A percentile compares a stretch with the other conserved stretches of the same genome.
Conservation (phyloP, 2,888 invertebrate genomes). For the Andrena minutula region DNA sequence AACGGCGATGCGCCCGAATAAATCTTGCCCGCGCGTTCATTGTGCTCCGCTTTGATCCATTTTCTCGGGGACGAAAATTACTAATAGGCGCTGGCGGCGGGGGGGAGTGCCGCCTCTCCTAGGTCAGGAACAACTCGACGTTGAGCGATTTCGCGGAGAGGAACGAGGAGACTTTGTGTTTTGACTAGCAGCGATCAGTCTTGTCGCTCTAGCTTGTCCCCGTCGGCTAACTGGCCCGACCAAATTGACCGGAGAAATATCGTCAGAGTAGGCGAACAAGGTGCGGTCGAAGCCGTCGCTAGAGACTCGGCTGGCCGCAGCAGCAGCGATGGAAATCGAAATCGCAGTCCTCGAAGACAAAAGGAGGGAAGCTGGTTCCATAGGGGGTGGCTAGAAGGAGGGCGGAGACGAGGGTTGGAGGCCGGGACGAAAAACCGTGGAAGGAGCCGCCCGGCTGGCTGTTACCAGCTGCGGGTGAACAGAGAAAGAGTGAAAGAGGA, state of each 20-base stretch:
- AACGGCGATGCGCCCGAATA: slow-evolving; percentile 17
- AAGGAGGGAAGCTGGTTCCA: slow-evolving; percentile 28
- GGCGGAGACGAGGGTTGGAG: slow-evolving; percentile 12
- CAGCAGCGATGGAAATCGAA: slow-evolving; percentile 39
- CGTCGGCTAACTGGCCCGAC: too few relatives aligned
- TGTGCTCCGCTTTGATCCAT: background rate
- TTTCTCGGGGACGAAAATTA: background rate
- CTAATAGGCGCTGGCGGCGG: background rate
- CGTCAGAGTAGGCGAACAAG: background rate
- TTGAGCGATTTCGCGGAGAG: slow-evolving; percentile 4
- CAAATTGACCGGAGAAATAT: background rate
- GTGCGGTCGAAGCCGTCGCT: background rate
- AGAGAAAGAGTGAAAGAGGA: slow-evolving; percentile 28
- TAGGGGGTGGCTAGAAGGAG: slow-evolving; percentile 1
- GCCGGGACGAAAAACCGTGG: slow-evolving; percentile 37
- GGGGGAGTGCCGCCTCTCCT: background rate
- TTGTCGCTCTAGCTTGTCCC: too few relatives aligned
- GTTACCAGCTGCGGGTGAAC: background rate
- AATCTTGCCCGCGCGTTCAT: slow-evolving; percentile 1
- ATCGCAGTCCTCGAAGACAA: slow-evolving; percentile 36
- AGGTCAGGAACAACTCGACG: slow-evolving; percentile 11
- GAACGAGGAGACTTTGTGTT: background rate
- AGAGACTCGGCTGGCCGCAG: background rate
- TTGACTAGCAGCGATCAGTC: too few relatives aligned
- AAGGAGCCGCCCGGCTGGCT: slow-evolving; percentile 19